Evolutionary conservation across 2,113 vertebrate genomes (phyloP), one percentile per base, ranked within the genome.

Genomic region (Naja naja): DNA sequence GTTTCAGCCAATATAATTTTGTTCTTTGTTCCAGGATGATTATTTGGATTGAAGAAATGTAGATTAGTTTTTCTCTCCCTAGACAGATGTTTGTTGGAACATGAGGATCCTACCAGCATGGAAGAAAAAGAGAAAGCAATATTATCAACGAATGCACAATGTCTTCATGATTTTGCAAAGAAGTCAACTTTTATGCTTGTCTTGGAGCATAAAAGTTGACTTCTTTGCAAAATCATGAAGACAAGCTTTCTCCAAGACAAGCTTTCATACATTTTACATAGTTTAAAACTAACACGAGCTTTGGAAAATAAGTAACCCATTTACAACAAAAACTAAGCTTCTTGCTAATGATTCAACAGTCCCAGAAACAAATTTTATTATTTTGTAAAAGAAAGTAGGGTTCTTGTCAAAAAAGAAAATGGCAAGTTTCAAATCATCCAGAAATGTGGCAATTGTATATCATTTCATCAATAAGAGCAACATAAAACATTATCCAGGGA

Each of bases 1-100:
- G 23, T 95, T 90, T 96, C 95, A 97, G 96, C 94, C 97, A 97
- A 95, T 97, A 97, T 64, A 69, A 23, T 60, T 95, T 92, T 89
- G 86, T 45, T 89, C 89, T 96, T 95, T 94, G 92, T 94, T 97
- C 90, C 81, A 92, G 58, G 95, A 58, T 95, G 64, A 30, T 94
- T 93, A 49, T 94, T 97, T 95, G 93, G 11, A 95, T 91, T 91
- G 58, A 96, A 89, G 74, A 94, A 96, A 91, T 94, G 93, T 60
- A 64, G 86, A 91, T 96, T 95, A 93, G 93, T 58, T 94, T 95
- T 96, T 94, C 90, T 96, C 74, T 95, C 89, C 69, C 30, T 45
- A 94, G 88, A 92, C 23, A n/a, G 5, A 87, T 45, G 86, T 95
- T 95, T 90, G 34, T 92, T 91, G 47, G n/a, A 90, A 5, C 60